A percentile compares a stretch with the other conserved stretches of the same genome.
These are phyloP conservation scores for Ectemnius cavifrons DNA, from an alignment of 2,888 invertebrate genomes.

Conservation along the genomic window DNA sequence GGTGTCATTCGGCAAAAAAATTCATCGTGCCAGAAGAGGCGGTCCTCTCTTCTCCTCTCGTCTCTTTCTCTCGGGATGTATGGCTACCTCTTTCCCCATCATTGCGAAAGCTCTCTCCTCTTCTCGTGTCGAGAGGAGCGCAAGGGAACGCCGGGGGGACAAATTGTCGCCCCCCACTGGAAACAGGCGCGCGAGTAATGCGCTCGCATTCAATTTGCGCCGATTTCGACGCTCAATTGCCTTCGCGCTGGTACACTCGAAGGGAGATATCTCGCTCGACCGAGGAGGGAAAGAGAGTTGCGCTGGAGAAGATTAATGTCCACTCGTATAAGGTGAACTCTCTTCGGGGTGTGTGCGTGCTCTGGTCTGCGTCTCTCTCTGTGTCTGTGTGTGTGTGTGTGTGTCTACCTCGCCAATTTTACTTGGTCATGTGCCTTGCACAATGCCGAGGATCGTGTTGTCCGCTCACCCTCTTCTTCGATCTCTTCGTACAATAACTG, in stretches of 20 bases:
- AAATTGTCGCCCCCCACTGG: constrained; percentile 44
- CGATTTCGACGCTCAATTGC: constrained; percentile 30
- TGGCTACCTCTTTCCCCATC: too few relatives aligned
- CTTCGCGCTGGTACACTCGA: constrained; percentile 4
- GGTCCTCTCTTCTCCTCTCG: too few relatives aligned
- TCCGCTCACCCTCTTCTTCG: too few relatives aligned
- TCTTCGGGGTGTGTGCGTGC: neutral
- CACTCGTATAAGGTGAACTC: neutral
- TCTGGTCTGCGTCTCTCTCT: too few relatives aligned
- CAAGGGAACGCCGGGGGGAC: constrained; percentile 20
- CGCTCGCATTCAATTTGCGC: constrained; percentile 47
- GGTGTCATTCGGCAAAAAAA: neutral
- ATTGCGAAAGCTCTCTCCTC: too few relatives aligned
- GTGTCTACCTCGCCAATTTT: neutral
- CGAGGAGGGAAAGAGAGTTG: constrained; percentile 10
- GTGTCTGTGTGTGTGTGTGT: neutral
- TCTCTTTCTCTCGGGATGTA: too few relatives aligned
- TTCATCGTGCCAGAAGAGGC: neutral
- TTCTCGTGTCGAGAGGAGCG: too few relatives aligned
- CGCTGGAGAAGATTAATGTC: constrained; percentile 44
- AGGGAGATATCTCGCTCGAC: neutral
- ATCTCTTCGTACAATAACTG: neutral
- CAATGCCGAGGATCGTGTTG: neutral
- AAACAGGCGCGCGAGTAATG: constrained; percentile 49
- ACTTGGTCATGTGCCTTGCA: constrained; percentile 15